Base-by-base conservation (phyloP, 2,888 invertebrate genomes). In the Rhaphigaster nebulosa region DNA sequence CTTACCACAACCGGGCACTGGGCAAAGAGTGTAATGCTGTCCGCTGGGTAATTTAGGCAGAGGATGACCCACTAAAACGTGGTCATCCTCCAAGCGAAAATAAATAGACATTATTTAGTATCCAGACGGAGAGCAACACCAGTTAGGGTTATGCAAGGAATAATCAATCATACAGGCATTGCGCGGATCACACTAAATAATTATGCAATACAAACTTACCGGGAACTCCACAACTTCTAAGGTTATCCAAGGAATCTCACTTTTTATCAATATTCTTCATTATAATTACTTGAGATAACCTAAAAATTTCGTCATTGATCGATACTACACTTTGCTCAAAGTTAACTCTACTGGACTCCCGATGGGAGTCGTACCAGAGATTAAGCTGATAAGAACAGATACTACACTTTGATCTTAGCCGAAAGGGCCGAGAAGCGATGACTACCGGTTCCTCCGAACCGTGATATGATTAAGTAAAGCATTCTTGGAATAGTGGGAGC, bases 301-400 rank as follows among this genome's bases (percentile, higher is more conserved):
- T 18, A 34, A n/a, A 76, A 18, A 76, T 76, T 38, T n/a, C 13
- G 76, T 12, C 18, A 76, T 15, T 13, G 15, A 52, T 15, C 13
- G 52, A 52, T 52, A 52, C 52, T 52, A 52, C 52, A 52, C 52
- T 52, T 52, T 52, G 52, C 13, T 52, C 52, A 15, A 15, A 70
- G 70, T 70, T 70, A 34, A 70, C 29, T 70, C 70, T 70, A 34
- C 70, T 70, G 70, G 70, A 70, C 70, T 34, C 41, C 87, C 41
- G 50, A 87, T 41, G 50, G 41, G 12, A 70, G 70, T 23, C 50
- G 18, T 76, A 76, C 76, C 38, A 38, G 76, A 76, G 38, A 76
- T 76, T 41, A 38, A 76, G 34, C 76, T 38, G 76, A 34, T 41
- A 76, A 20, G 56, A 56, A 56, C 56, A 56, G 56, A 56, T 23